Evolutionary conservation across 2,113 vertebrate species (phyloP), one percentile per base, ranked within the genome.

Genomic region (Elephas maximus): DNA sequence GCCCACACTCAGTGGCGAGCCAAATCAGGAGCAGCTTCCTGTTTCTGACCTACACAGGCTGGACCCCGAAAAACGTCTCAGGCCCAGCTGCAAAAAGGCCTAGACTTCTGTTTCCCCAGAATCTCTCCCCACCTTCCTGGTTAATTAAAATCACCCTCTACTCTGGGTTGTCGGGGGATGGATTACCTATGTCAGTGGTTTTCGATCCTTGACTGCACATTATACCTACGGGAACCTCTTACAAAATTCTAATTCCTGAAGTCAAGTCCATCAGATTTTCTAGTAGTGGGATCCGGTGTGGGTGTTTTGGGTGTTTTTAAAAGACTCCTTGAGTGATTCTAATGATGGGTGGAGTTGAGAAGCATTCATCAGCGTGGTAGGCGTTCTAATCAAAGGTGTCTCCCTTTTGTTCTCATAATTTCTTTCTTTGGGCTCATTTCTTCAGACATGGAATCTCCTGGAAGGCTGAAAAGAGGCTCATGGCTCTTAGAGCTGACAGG

Each of bases 131-230:
- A 11, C 24, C 24, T 80, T 93, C 65, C 57, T 69, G 44, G n/a
- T 85, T 48, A 85, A 84, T 78, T 93, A 95, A 97, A 88, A 85
- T 82, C 76, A 77, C 37, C 60, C 85, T 48, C 3, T 7, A 48
- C 65, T 82, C 18, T 69, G 41, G 73, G 89, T 84, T 45, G 21
- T 10, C 0, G 0, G 57, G 62, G 57, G 84, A 37, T 10, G 24
- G 57, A 24, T 79, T 92, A 71, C 63, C 57, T 26, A 65, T 76
- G 88, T 78, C 77, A 41, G 37, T 0, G 17, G 60, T 23, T 92
- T 78, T 85, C 76, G 14, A 44, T 6, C 67, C 37, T 45, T 15
- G 41, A 41, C 8, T 41, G 48, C 2, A 0, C 1, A 2, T 10
- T 30, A 85, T 65, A 86, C 15, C 0, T 45, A 44, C 0, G 5